Evolutionary conservation across 2,797 vertebrate genomes (phyloP).

Genomic region (Harpagifer antarcticus): DNA sequence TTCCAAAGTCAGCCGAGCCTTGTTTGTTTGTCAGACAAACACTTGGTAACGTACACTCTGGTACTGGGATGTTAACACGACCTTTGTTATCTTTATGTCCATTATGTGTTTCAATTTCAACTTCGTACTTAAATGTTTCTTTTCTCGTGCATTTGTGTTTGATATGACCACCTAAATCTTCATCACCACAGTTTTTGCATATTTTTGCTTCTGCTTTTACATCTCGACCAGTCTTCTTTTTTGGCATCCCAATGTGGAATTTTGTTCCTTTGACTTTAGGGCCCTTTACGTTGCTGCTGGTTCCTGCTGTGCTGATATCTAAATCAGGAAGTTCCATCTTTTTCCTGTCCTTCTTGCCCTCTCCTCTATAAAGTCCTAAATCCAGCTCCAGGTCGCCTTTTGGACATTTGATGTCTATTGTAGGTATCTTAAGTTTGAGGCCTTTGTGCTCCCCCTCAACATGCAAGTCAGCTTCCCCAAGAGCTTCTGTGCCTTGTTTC

Average conservation of each 20-base stretch:
- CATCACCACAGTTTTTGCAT: slow-evolving; percentile 39
- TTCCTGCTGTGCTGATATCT: slow-evolving; percentile 49
- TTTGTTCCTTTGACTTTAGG: slow-evolving; percentile 81
- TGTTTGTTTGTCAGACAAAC: slow-evolving; percentile 42
- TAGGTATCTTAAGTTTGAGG: slow-evolving; percentile 73
- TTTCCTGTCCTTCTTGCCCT: slow-evolving; percentile 65
- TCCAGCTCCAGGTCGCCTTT: slow-evolving; percentile 76
- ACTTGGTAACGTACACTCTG: slow-evolving; percentile 48
- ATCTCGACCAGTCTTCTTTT: slow-evolving; percentile 73
- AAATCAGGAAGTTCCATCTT: slow-evolving; percentile 74
- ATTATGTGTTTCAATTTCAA: slow-evolving; percentile 43
- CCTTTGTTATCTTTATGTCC: slow-evolving; percentile 59
- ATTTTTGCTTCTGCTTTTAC: slow-evolving; percentile 52
- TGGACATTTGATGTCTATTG: slow-evolving; percentile 67
- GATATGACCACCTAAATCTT: slow-evolving; percentile 36
- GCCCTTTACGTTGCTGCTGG: slow-evolving; percentile 70
- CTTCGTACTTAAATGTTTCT: slow-evolving; percentile 27
- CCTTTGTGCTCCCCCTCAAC: slow-evolving; percentile 55
- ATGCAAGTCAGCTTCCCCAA: slow-evolving; percentile 41
- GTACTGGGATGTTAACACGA: slow-evolving; percentile 15
- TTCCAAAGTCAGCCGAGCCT: slow-evolving; percentile 13
- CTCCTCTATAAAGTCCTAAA: slow-evolving; percentile 65
- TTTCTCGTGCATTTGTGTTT: slow-evolving; percentile 38
- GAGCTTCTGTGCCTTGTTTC: slow-evolving; percentile 31
- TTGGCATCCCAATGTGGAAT: slow-evolving; percentile 82